phyloP scores from a whole-genome alignment of 2,797 vertebrate genomes.

The Pseudomugil gertrudae region DNA sequence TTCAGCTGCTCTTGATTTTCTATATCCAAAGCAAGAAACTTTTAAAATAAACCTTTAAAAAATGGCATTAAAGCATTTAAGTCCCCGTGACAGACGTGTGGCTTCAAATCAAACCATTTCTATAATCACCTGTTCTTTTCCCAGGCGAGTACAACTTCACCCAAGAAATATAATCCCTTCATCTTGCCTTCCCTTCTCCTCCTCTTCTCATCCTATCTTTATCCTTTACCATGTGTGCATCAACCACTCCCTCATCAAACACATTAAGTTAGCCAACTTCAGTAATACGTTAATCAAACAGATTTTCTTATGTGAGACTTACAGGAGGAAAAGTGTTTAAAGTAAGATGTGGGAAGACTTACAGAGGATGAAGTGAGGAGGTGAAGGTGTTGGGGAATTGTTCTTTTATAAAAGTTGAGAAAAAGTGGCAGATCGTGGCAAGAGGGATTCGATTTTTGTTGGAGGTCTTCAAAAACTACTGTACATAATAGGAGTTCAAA shows the following conservation, averaged over 20 bases:
- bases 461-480: constrained; percentile 25
- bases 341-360: constrained; percentile 13
- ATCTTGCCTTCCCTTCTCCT: constrained; percentile 35
- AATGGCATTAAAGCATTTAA: constrained; percentile 37
- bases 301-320: constrained; percentile 23
- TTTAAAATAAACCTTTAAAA: constrained; percentile 49
- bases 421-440: constrained; percentile 30
- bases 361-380: not conserved
- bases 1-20: not conserved
- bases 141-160: constrained; percentile 48
- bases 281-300: constrained; percentile 51
- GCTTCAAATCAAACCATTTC: constrained; percentile 54
- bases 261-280: constrained; percentile 45
- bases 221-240: constrained; percentile 54
- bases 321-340: constrained; percentile 10
- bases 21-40: constrained; percentile 19
- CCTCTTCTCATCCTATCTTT: constrained; percentile 38
- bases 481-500: constrained; percentile 14
- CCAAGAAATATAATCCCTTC: constrained; percentile 59
- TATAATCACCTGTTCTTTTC: constrained; percentile 59
- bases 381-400: constrained; percentile 14
- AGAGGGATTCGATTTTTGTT: constrained; percentile 16
- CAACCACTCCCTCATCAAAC: constrained; percentile 47
- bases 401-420: constrained; percentile 13
- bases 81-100: constrained; percentile 39